Evolutionary conservation across 2,113 vertebrate species (phyloP), one percentile per base, ranked within the genome.

Genomic region (Etheostoma cragini): DNA sequence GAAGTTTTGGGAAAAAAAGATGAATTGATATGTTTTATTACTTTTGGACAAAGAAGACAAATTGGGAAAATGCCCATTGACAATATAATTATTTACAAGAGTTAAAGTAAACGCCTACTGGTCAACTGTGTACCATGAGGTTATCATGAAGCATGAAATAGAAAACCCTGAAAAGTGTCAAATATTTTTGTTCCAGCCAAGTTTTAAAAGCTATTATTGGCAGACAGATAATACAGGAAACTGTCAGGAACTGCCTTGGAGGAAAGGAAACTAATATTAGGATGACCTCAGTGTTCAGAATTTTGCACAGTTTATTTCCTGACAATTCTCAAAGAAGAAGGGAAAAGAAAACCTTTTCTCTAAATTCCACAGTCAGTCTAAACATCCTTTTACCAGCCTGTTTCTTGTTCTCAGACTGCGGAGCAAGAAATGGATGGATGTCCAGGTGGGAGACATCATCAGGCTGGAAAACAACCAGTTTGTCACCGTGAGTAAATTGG

Each of bases 391-490:
- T 1, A 78, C 16, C 26, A 21, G 2, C 17, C 52, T 75, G 52
- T 70, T 47, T 81, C 86, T 38, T 95, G 81, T 87, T 90, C 91
- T 30, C 88, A 99, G 98, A 87, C 86, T 99, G 54, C 91, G 91
- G 45, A 95, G 95, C 2, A 96, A 98, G 74, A 97, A 96, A 93
- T 99, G 98, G 98, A 98, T 97, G 97, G 95, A 97, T 53, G 90
- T 99, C 56, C 96, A 97, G 93, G 98, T 99, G 30, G 98, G 98
- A 52, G 97, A 99, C 93, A 96, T 99, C 92, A 96, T 99, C 94
- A 98, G 96, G 87, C 91, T 99, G 90, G 95, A 97, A 89, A 99
- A 98, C 93, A 97, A 99, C 87, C 96, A 97, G 91, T 96, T 96
- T 89, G 97, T 99, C 57, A 97, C 97, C 0, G 98, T 99, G 80